Percentiles rank a stretch among this genome's conserved stretches.
These are phyloP conservation scores for Chorisops tibialis DNA, from an alignment of 2,888 invertebrate genomes.

Conservation along the genomic window DNA sequence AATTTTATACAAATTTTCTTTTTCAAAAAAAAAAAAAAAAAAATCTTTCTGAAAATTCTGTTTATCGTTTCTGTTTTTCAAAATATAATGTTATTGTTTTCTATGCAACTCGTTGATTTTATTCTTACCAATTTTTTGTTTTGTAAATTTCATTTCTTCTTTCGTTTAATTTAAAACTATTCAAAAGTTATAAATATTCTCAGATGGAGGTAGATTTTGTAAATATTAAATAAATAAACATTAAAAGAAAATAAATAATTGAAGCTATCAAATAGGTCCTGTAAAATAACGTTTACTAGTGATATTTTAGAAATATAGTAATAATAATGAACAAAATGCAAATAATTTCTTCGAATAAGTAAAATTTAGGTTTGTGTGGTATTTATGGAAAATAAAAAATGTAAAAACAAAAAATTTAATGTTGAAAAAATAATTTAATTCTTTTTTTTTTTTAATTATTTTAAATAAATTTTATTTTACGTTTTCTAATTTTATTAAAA, in stretches of 20 bases:
- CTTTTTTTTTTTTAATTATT: too few species aligned
- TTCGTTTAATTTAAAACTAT: background rate
- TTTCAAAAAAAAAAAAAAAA: too few species aligned
- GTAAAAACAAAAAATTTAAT: too few species aligned
- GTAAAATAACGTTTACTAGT: conserved; percentile 23
- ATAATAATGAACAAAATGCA: background rate
- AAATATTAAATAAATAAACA: conserved; percentile 12
- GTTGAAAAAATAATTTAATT: too few species aligned
- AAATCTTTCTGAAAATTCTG: background rate
- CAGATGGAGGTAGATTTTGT: conserved; percentile 24
- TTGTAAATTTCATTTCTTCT: background rate
- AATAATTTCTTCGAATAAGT: background rate
- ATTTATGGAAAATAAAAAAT: background rate
- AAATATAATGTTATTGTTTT: background rate
- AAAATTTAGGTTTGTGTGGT: background rate
- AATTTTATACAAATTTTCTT: background rate
- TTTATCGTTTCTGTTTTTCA: background rate
- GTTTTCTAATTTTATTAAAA: background rate
- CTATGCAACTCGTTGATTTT: background rate
- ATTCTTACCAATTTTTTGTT: background rate
- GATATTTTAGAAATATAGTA: conserved; percentile 10
- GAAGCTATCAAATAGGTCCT: conserved; percentile 3
- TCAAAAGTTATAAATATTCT: conserved; percentile 8
- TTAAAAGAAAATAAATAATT: conserved; percentile 9
- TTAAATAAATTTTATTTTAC: background rate